Base-by-base conservation (phyloP, 1,140 invertebrate species). In the Penaeus japonicus region DNA sequence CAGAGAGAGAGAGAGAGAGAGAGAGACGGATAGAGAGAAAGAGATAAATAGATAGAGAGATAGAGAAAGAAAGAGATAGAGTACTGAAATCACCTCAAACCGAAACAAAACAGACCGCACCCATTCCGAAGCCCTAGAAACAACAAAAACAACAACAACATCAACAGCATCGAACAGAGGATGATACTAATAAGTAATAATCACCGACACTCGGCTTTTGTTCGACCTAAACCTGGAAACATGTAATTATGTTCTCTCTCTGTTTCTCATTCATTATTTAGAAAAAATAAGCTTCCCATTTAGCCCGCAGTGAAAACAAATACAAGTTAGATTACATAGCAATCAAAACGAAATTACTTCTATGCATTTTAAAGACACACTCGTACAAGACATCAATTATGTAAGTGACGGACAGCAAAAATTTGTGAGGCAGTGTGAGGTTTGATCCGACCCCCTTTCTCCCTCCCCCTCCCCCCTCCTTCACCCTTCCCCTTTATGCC, bases 321-420 rank as follows among this genome's bases (percentile, higher is more conserved):
- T 70, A 84, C 75, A 81, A 84, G 82, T 84, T 84, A 73, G 82
- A 84, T 84, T 84, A 84, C 82, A 84, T 24, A 54, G 82, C 82
- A 73, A 84, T 84, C 82, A 84, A 84, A 84, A 84, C 82, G 70
- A 73, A 84, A 84, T 84, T 84, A 84, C 82, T 65, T 84, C 82
- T 59, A 84, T 84, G 82, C 82, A 84, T 84, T 84, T 84, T 84
- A 84, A 47, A 84, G 54, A 84, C 82, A 84, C 70, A 84, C 70
- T 84, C 82, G 82, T 53, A 53, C 82, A 70, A 59, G 55, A 84
- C 82, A 84, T 84, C 65, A 84, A 84, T 73, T 73, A 84, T 84
- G 62, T 39, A 65, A 84, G 62, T 27, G 82, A 57, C 15, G 82
- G 5, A 27, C 82, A 12, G 12, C 65, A 65, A 84, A 84, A 59